Evolutionary conservation across 2,797 vertebrate genomes (phyloP).

Genomic region (Benthosema pterotum): DNA sequence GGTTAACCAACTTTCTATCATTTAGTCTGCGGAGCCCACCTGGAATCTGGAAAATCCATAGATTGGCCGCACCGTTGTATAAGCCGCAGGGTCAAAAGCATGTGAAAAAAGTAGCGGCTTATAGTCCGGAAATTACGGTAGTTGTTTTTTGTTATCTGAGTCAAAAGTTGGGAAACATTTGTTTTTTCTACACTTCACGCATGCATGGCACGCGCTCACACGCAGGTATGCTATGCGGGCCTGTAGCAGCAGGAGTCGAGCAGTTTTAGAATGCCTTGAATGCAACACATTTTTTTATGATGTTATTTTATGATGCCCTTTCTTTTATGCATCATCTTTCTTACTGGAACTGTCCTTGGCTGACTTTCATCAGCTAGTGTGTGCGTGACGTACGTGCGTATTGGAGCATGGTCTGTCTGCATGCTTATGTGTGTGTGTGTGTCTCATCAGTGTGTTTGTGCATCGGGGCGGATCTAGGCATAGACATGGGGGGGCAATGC

Average conservation of each 20-base stretch:
- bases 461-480: too few species aligned
- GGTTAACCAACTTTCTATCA: too few species aligned
- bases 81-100: too few species aligned
- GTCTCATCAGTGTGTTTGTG: not conserved
- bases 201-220: conserved; percentile 4
- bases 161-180: too few species aligned
- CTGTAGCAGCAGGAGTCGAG: conserved; percentile 62
- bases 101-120: too few species aligned
- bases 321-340: conserved; percentile 8
- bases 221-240: conserved; percentile 70
- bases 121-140: too few species aligned
- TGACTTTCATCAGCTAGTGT: conserved; percentile 1
- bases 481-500: too few species aligned
- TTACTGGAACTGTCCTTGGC: conserved; percentile 11
- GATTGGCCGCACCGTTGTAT: too few species aligned
- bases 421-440: not conserved
- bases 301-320: conserved; percentile 26
- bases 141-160: not conserved
- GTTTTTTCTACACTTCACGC: too few species aligned
- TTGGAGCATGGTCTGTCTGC: not conserved
- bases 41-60: too few species aligned
- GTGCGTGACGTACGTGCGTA: conserved; percentile 2
- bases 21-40: too few species aligned
- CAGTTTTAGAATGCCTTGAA: conserved; percentile 33
- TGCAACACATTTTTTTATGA: conserved; percentile 33